These are phyloP conservation scores for Puffinus mauretanicus DNA, from an alignment of 2,113 vertebrate genomes.

Conservation along the genomic window DNA sequence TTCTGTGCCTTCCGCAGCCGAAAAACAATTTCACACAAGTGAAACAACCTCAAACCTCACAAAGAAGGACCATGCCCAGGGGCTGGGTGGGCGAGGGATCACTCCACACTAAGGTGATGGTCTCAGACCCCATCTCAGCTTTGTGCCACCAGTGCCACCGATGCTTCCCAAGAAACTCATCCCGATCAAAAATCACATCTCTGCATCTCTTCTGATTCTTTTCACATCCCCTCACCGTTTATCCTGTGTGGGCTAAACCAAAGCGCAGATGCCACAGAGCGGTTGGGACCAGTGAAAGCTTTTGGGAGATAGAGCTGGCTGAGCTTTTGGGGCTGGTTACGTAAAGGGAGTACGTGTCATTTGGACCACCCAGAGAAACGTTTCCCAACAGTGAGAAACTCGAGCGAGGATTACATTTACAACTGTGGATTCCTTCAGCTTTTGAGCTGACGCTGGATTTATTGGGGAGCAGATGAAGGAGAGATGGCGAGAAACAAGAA, in stretches of 20 bases:
- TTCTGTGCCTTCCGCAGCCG: fast-evolving
- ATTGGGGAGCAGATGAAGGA: conserved; percentile 6
- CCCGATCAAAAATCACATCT: background rate
- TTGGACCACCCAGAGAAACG: conserved; percentile 27
- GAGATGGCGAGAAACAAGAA: conserved; percentile 11
- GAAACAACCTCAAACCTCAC: background rate
- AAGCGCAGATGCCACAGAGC: background rate
- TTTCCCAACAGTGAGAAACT: conserved; percentile 21
- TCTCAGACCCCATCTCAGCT: background rate
- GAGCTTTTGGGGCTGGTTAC: background rate
- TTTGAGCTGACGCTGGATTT: background rate
- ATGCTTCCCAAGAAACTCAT: background rate
- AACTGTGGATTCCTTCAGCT: conserved; percentile 14
- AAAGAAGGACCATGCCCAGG: background rate
- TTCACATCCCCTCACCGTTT: fast-evolving
- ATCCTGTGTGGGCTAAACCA: background rate
- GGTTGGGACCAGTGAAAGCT: background rate
- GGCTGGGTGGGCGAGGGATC: background rate
- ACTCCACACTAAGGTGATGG: background rate
- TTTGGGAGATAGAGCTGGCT: background rate
- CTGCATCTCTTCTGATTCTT: background rate
- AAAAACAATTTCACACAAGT: fast-evolving
- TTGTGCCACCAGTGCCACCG: background rate
- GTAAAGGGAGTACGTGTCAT: background rate
- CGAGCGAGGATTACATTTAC: background rate